A percentile compares a stretch with the other conserved stretches of the same genome.
Conservation (phyloP, 1,140 invertebrate genomes). For the Microplitis demolitor region DNA sequence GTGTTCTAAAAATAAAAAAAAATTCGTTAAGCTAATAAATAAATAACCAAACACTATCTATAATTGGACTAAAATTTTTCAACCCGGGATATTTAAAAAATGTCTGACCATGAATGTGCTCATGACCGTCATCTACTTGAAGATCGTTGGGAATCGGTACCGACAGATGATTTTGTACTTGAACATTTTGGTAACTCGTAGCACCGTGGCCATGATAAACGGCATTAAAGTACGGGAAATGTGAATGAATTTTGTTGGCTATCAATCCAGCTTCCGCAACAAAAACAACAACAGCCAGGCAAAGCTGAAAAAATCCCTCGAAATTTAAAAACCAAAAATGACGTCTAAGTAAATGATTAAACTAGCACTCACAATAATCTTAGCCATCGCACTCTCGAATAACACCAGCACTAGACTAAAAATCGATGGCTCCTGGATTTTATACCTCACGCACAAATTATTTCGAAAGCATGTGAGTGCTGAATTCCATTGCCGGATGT, state of each 20-base stretch:
- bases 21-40: too few species aligned
- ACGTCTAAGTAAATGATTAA: neutral
- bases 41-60: too few species aligned
- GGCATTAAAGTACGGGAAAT: constrained; percentile 47
- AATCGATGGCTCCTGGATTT: too few species aligned
- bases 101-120: neutral
- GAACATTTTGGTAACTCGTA: constrained; percentile 50
- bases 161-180: constrained; percentile 40
- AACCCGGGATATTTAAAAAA: too few species aligned
- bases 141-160: constrained; percentile 37
- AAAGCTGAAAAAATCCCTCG: constrained; percentile 39
- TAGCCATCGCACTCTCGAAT: neutral
- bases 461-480: neutral
- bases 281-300: constrained; percentile 25
- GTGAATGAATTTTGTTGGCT: constrained; percentile 34
- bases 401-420: too few species aligned
- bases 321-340: too few species aligned
- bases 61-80: too few species aligned
- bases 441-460: too few species aligned
- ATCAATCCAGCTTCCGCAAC: constrained; percentile 41
- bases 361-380: neutral
- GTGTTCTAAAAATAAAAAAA: too few species aligned
- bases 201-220: constrained; percentile 49
- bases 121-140: constrained; percentile 33
- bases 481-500: constrained; percentile 36